Evolutionary conservation across 2,888 invertebrate genomes (phyloP), one percentile per base, ranked within the genome.

Genomic region (Thyatira batis): DNA sequence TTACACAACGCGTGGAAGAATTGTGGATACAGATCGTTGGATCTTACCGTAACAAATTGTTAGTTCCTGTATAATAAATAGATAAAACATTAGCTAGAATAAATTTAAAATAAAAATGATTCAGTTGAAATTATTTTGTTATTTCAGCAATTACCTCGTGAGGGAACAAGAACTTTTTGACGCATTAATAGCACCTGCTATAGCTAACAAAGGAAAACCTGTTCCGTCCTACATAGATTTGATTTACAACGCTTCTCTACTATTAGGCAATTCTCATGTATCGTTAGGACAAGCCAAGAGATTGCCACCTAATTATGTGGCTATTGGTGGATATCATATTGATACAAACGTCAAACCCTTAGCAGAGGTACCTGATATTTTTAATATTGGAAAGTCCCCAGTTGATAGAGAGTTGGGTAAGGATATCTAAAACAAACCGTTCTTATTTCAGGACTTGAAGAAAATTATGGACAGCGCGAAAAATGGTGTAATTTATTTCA

Each of bases 401-500:
- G n/a, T n/a, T n/a, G n/a, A n/a, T n/a, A n/a, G n/a, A n/a, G n/a
- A n/a, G n/a, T n/a, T n/a, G n/a, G n/a, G n/a, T n/a, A n/a, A n/a
- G n/a, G n/a, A 17, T 3, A 43, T 9, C 8, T 20, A 44, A 17
- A 44, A 6, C 9, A 20, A 44, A 20, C 20, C 20, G 20, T 20
- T 20, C 20, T 8, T 2, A 50, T 64, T 62, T 0, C 58, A 81
- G 80, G 76, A 80, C 49, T 58, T 87, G 8, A 63, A 84, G 55
- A 71, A 74, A 39, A 71, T 79, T 48, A 54, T 85, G 52, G 80
- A 84, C 49, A 66, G 65, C 8, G 69, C 84, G 0, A 68, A 74
- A 30, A 54, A 84, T 23, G 87, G 87, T 0, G 77, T 82, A 0
- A 76, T 87, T 39, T 82, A 75, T 65, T 85, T 88, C 64, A 86